Base-by-base conservation (phyloP, 2,888 invertebrate species). In the Cryptus viduatorius region DNA sequence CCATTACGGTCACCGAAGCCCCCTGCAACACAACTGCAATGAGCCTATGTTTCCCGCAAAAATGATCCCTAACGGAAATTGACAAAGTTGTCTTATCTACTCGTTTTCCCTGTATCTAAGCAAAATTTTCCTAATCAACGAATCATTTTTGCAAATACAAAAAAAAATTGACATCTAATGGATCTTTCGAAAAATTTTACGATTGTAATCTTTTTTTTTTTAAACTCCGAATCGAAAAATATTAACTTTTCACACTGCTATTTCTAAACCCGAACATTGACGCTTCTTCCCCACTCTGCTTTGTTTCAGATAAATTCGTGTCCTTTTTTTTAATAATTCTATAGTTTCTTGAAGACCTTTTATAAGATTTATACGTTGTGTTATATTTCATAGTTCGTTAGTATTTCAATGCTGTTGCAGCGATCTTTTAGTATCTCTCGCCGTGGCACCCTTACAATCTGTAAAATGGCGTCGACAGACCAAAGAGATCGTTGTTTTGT, bases 1-100 rank as follows among this genome's bases (percentile, higher is more conserved):
- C 95, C 95, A 82, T 88, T 89, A 71, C 92, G 92, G 83, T 92
- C 91, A 89, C 92, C 91, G 86, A 90, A 93, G 89, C 94, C 92
- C 82, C 93, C 92, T 93, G 93, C 81, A 93, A 93, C 91, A 87
- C 89, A 86, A 79, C 81, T 79, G 29, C 69, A 86, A 85, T 87
- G 82, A 86, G 85, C 67, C 42, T 10, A 64, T 2, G 71, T 84
- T 82, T 72, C 79, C 64, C 42, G 42, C 19, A 71, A 73, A 50
- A 44, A 67, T 59, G 61, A 72, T 24, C 82, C 82, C 82, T 84
- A 79, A 82, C 82, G 61, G 59, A 82, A 37, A 76, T 79, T 67
- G 42, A 81, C 68, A 71, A 78, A 56, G 56, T 75, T 64, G 48
- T 78, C 48, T 75, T 76, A 75, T 72, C 85, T 85, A 85, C 71